Percentiles rank a stretch among this genome's conserved stretches.
Evolutionary conservation across 2,113 vertebrate genomes (phyloP).

Genomic region (Genyomyrus donnyi): DNA sequence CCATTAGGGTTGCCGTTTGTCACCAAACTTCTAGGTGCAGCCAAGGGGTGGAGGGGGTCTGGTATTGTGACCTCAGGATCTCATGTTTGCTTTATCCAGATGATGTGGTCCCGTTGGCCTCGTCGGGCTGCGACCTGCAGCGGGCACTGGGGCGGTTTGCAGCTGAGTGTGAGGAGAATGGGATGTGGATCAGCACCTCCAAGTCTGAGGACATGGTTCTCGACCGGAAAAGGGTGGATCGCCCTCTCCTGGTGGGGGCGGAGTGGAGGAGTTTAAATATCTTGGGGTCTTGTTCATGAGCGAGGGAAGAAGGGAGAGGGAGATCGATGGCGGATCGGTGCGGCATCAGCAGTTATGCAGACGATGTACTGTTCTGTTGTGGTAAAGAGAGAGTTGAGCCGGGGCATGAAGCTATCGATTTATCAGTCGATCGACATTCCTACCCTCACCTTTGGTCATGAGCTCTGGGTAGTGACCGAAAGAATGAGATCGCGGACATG

Average conservation of each 20-base stretch:
- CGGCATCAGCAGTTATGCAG: background rate
- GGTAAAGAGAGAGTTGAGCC: background rate
- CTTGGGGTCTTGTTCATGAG: background rate
- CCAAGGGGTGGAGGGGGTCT: background rate
- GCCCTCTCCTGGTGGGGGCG: background rate
- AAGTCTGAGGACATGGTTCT: background rate
- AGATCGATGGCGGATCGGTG: background rate
- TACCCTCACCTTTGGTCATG: background rate
- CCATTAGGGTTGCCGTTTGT: background rate
- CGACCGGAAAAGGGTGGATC: background rate
- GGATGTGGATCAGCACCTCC: background rate
- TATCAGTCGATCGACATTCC: background rate
- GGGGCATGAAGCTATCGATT: background rate
- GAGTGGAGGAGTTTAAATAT: background rate
- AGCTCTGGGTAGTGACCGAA: background rate
- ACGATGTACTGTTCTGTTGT: background rate
- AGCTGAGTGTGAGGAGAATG: background rate
- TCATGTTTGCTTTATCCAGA: background rate
- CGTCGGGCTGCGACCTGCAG: background rate
- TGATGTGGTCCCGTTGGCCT: background rate
- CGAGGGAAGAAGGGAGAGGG: background rate
- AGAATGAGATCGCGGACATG: background rate
- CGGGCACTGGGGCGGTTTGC: background rate
- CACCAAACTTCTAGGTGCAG: background rate
- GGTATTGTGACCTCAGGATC: background rate